phyloP scores from a whole-genome alignment of 2,888 invertebrate genomes.

The Aricia artaxerxes region DNA sequence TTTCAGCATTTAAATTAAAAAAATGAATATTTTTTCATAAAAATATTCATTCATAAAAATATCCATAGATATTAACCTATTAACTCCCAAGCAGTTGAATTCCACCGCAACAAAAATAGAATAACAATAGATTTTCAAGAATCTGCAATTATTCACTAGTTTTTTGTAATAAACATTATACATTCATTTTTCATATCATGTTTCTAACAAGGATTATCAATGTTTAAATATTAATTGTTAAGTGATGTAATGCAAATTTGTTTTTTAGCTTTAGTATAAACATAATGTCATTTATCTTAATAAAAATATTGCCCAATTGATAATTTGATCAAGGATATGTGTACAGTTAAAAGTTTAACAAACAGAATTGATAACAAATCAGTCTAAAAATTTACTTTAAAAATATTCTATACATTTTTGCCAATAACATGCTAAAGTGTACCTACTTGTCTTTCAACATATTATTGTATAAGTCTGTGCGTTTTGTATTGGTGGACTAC shows the following conservation, averaged over 20 bases:
- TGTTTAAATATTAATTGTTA: slow-evolving; percentile 8
- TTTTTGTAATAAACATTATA: neutral
- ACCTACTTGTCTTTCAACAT: no score
- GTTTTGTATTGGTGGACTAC: no score
- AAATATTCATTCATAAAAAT: no score
- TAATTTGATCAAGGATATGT: slow-evolving; percentile 29
- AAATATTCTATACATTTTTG: neutral
- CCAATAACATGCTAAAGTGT: neutral
- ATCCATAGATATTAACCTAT: no score
- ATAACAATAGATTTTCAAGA: no score
- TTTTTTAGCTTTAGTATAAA: slow-evolving; percentile 28
- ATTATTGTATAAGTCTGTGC: no score
- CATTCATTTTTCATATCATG: neutral
- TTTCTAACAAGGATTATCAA: neutral
- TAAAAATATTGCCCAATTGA: slow-evolving; percentile 27
- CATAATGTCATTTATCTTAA: slow-evolving; percentile 28
- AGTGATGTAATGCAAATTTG: slow-evolving; percentile 30
- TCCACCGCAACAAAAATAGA: no score
- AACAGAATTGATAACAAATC: neutral
- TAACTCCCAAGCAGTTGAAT: no score
- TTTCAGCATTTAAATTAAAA: neutral
- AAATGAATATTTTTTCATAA: neutral
- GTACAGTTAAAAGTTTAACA: neutral
- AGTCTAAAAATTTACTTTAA: neutral
- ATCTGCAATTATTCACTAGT: neutral